A percentile compares a stretch with the other conserved stretches of the same genome.
Conservation (phyloP, 2,888 invertebrate species). For the Sinotaia quadrata region DNA sequence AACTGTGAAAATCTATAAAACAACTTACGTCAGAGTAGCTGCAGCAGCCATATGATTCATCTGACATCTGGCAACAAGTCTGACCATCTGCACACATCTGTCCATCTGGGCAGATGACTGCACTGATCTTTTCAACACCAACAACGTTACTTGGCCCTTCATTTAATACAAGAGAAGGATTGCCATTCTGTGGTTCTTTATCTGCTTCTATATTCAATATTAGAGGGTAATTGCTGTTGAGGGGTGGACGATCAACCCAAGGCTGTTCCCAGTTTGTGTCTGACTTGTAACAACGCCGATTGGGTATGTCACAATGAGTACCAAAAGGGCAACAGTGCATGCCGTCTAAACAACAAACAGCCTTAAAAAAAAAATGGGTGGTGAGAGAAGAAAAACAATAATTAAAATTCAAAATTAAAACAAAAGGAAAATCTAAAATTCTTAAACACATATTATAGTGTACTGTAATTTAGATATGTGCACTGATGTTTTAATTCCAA, state of each 20-base stretch:
- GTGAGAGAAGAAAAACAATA: too few relatives aligned
- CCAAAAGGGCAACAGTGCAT: conserved; percentile 66
- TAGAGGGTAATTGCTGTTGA: too few relatives aligned
- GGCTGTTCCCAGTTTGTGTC: conserved; percentile 9
- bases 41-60: conserved; percentile 49
- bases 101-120: conserved; percentile 22
- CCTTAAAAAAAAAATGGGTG: conserved; percentile 11
- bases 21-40: conserved; percentile 42
- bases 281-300: conserved; percentile 42
- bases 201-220: background rate
- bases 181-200: background rate
- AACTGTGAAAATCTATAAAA: too few relatives aligned
- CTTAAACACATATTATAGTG: too few relatives aligned
- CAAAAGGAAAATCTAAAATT: too few relatives aligned
- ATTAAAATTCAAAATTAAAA: too few relatives aligned
- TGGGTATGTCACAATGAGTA: conserved; percentile 51
- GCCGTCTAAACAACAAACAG: conserved; percentile 33
- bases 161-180: background rate
- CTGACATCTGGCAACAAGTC: conserved; percentile 53
- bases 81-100: conserved; percentile 36
- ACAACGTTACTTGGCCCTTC: background rate
- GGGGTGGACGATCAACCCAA: conserved; percentile 6
- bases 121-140: background rate
- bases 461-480: too few relatives aligned
- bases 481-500: too few relatives aligned